A percentile compares a stretch with the other conserved stretches of the same genome.
Evolutionary conservation across 1,140 invertebrate species (phyloP).

Genomic region (Cydia strobilella): DNA sequence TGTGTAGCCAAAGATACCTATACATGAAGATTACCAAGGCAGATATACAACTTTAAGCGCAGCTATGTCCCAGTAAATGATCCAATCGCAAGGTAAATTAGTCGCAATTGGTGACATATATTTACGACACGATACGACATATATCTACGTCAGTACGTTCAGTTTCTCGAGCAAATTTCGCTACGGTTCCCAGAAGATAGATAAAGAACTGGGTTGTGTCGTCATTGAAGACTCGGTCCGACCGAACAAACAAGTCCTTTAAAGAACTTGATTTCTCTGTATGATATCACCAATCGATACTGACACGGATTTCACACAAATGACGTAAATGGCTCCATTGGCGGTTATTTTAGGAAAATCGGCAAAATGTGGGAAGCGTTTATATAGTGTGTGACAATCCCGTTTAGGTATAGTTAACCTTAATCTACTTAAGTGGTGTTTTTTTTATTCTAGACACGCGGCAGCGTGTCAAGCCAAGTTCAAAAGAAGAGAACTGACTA

Average conservation of each 20-base stretch:
- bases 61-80: not conserved
- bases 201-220: constrained; percentile 10
- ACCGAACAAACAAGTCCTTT: constrained; percentile 15
- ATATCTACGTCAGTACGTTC: not conserved
- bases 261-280: constrained; percentile 37
- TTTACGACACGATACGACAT: not conserved
- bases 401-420: not conserved
- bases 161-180: constrained; percentile 9
- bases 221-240: not conserved
- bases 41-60: not conserved
- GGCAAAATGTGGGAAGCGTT: not conserved
- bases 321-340: not conserved
- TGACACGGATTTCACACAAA: constrained; percentile 14
- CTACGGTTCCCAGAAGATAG: not conserved
- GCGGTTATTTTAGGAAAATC: not conserved
- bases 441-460: too few relatives aligned
- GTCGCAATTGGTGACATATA: not conserved
- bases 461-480: too few relatives aligned
- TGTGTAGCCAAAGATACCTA: not conserved
- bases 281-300: constrained; percentile 13
- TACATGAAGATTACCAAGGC: not conserved
- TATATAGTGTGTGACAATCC: not conserved
- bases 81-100: not conserved
- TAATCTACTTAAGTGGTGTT: not conserved
- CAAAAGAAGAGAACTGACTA: too few relatives aligned